Evolutionary conservation across 1,140 invertebrate species (phyloP).

Genomic region (Dryas iulia): DNA sequence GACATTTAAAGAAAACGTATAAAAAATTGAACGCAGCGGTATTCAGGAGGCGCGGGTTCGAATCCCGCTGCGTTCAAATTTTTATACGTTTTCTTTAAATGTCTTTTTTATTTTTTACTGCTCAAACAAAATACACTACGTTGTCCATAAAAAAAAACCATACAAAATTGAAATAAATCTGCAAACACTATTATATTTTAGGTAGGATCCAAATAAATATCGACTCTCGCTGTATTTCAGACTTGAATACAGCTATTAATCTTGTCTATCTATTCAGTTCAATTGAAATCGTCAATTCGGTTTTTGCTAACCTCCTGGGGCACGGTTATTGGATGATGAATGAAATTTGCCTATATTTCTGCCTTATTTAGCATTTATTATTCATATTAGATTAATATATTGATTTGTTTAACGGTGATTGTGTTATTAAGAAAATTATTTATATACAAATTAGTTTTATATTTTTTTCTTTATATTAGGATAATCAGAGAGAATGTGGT

Average conservation of each 20-base stretch:
- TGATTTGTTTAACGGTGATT: background rate
- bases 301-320: background rate
- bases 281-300: slow-evolving; percentile 17
- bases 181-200: background rate
- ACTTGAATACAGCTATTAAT: slow-evolving; percentile 22
- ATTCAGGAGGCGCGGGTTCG: too few species aligned
- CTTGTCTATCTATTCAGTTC: slow-evolving; percentile 12
- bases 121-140: too few species aligned
- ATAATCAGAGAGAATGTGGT: too few species aligned
- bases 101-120: too few species aligned
- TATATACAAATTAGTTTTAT: too few species aligned
- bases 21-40: too few species aligned
- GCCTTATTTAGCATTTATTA: background rate
- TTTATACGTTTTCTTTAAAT: too few species aligned
- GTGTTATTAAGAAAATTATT: too few species aligned
- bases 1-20: too few species aligned
- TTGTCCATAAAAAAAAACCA: background rate
- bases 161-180: background rate
- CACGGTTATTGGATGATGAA: slow-evolving; percentile 5
- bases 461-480: too few species aligned
- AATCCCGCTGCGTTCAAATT: too few species aligned
- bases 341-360: slow-evolving; percentile 1
- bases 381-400: background rate
- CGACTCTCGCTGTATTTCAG: background rate
- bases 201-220: slow-evolving; percentile 8